Evolutionary conservation across 2,888 invertebrate genomes (phyloP), one percentile per base, ranked within the genome.

Genomic region (Melolontha melolontha): DNA sequence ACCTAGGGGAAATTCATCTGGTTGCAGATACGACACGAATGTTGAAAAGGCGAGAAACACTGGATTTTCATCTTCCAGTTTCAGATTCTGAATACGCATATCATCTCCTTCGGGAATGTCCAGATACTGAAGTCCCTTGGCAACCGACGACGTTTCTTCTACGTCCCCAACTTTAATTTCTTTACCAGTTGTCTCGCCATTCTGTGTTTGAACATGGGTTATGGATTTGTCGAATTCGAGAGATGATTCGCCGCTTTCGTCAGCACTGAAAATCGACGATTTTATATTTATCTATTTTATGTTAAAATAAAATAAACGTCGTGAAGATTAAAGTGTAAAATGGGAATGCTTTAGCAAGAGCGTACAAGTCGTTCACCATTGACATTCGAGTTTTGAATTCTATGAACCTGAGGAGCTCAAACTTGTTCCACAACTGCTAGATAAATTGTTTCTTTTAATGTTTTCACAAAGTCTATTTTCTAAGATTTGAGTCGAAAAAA

Each of bases 1-100:
- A 91, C 91, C 90, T 66, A 86, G 80, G 69, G 91, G 90, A 82
- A 90, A 87, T 73, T 88, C 87, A 76, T 87, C 85, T 2, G 90
- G 90, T 80, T 90, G 88, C 77, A 91, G 85, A 77, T 87, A 81
- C 73, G 86, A 86, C 78, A 91, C 86, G 79, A 91, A 86, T 69
- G 84, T 80, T 10, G 90, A 87, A 78, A 91, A 86, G 79, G 88
- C 88, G 75, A 86, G 85, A 79, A 91, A 91, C 73, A 88, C 84
- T 78, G 89, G 86, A 79, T 88, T 85, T 72, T 89, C 87, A 68
- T 88, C 86, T 68, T 89, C 87, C 69, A 90, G 82, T 77, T 86
- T 86, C 74, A 91, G 84, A 52, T 81, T 82, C 27, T 82, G 77
- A 77, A 86, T 84, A 78, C 80, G 80, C 77, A 81, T 79, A 72